Evolutionary conservation across 2,888 invertebrate species (phyloP).

Genomic region (Pseudeuparius sepicola): DNA sequence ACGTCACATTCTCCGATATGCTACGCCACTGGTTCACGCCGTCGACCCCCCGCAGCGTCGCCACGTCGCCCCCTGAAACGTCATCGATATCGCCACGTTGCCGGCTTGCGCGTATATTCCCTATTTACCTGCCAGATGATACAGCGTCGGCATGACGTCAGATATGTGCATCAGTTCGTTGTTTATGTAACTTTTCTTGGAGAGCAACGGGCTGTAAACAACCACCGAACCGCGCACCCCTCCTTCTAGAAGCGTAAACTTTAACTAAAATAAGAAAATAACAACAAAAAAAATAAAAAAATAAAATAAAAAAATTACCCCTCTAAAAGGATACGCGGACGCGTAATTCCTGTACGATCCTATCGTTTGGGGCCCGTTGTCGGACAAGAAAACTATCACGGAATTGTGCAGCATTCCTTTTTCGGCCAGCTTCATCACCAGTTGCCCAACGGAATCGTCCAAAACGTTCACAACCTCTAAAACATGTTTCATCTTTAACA

Average conservation of each 20-base stretch:
- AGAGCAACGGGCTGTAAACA: slow-evolving; percentile 60
- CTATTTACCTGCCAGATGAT: slow-evolving; percentile 28
- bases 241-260: slow-evolving; percentile 78
- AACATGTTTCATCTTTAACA: no score
- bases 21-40: slow-evolving; percentile 36
- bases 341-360: slow-evolving; percentile 62
- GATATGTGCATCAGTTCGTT: slow-evolving; percentile 63
- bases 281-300: slow-evolving; percentile 1
- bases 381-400: slow-evolving; percentile 75
- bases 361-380: slow-evolving; percentile 75
- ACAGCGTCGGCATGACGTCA: slow-evolving; percentile 74
- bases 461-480: slow-evolving; percentile 75
- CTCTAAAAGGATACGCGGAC: slow-evolving; percentile 71
- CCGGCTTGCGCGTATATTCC: slow-evolving; percentile 1
- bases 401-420: slow-evolving; percentile 68
- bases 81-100: background rate
- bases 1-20: slow-evolving; percentile 25
- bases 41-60: slow-evolving; percentile 31
- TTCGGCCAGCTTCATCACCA: slow-evolving; percentile 56
- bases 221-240: slow-evolving; percentile 67
- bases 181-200: slow-evolving; percentile 44
- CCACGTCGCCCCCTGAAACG: slow-evolving; percentile 35
- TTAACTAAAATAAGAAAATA: slow-evolving; percentile 44
- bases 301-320: slow-evolving; percentile 42
- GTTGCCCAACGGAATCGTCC: slow-evolving; percentile 74